A percentile compares a stretch with the other conserved stretches of the same genome.
phyloP scores from a whole-genome alignment of 2,888 invertebrate genomes.

The Idaea straminata region DNA sequence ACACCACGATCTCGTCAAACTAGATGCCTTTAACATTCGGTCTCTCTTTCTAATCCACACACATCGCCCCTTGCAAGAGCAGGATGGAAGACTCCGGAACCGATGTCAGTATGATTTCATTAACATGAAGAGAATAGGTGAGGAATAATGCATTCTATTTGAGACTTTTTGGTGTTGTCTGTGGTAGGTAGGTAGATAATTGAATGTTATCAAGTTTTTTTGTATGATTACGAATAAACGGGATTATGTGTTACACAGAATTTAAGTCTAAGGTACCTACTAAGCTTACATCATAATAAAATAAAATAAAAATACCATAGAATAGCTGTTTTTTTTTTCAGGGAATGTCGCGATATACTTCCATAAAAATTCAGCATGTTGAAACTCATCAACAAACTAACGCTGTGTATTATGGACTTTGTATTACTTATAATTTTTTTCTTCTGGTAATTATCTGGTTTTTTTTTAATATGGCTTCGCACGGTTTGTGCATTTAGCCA shows the following conservation, averaged over 20 bases:
- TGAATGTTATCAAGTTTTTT: background rate
- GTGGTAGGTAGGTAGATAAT: conserved; percentile 22
- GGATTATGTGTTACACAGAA: too few species aligned
- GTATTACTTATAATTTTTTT: too few species aligned
- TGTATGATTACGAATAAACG: background rate
- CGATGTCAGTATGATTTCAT: conserved; percentile 37
- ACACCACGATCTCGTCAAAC: conserved; percentile 57
- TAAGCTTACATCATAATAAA: too few species aligned
- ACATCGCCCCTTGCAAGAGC: conserved; percentile 25
- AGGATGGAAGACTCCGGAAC: conserved; percentile 27
- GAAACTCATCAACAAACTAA: too few species aligned
- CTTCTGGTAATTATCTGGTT: too few species aligned
- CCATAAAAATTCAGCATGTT: background rate
- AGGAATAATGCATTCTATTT: conserved; percentile 47
- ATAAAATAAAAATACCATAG: too few species aligned
- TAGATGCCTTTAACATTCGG: conserved; percentile 41
- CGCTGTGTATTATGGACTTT: too few species aligned
- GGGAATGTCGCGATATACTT: background rate
- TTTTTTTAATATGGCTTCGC: too few species aligned
- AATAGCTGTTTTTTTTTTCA: background rate
- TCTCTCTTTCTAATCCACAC: conserved; percentile 32
- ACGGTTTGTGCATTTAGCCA: too few species aligned
- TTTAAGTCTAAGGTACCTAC: too few species aligned
- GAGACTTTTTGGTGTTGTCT: conserved; percentile 26
- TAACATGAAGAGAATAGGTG: conserved; percentile 52